Evolutionary conservation across 2,888 invertebrate species (phyloP), one percentile per base, ranked within the genome.

Genomic region (Polylopha cassiicola): DNA sequence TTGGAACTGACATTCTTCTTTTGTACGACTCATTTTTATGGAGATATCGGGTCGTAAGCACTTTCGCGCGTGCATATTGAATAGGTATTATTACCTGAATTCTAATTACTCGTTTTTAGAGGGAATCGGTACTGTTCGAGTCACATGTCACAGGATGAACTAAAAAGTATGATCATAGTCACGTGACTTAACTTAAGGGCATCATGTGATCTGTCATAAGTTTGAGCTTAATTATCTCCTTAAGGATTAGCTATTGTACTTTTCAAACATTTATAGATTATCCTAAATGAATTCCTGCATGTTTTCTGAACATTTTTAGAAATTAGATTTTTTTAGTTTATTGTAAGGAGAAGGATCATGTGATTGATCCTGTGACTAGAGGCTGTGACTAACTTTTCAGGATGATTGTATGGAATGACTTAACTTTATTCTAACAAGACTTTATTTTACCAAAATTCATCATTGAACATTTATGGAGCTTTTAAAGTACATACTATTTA

Each of bases 181-280:
- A 79, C 74, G 74, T 78, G 80, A 78, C 59, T 44, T 42, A 55
- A 45, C 53, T 58, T 50, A 28, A 38, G 38, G 38, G 30, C 33
- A 34, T 43, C 43, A 43, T 43, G 43, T 43, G 43, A 43, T 32
- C 20, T 18, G 36, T 36, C 34, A 36, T 41, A 26, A 23, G 30
- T 36, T 29, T 18, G 7, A 3, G 3, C 3, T 8, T 4, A 1
- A n/a, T 3, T 6, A 15, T 10, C 3, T 10, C 9, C n/a, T 1
- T 3, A 20, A 4, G 8, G 2, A 11, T 14, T 13, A 14, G 10
- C 3, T 9, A 15, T 9, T 4, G 7, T 22, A 22, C 15, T 7
- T 16, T 4, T n/a, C 14, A 6, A n/a, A 16, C 10, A 5, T 7
- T 32, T 21, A 17, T 28, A 16, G 7, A 15, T 10, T 10, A 15